These are phyloP conservation scores for Poeciliopsis turneri DNA, from an alignment of 2,797 vertebrate genomes.

Conservation along the genomic window DNA sequence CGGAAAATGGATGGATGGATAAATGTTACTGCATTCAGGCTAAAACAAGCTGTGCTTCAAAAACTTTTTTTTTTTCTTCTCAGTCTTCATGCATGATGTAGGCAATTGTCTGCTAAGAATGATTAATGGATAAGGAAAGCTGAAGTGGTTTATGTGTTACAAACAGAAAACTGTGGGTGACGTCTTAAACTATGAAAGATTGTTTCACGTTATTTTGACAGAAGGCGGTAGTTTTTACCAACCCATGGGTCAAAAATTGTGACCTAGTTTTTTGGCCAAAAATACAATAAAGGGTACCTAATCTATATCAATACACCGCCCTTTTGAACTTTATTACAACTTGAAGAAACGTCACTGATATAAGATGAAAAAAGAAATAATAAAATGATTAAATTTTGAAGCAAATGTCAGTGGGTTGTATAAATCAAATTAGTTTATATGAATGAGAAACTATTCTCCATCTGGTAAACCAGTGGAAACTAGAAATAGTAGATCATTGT, in stretches of 20 bases:
- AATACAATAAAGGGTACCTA: background rate
- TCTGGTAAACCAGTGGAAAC: background rate
- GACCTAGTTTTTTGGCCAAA: background rate
- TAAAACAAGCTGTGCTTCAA: background rate
- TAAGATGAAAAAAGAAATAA: background rate
- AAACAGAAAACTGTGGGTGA: background rate
- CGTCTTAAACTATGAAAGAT: background rate
- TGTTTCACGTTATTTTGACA: background rate
- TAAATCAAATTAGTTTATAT: background rate
- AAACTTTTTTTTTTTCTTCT: background rate
- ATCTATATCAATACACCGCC: background rate
- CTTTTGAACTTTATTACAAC: background rate
- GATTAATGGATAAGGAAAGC: background rate
- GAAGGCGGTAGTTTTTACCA: background rate
- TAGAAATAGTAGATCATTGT: background rate
- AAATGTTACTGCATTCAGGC: background rate
- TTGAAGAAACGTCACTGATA: background rate
- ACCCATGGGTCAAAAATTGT: background rate
- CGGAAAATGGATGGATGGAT: too few species aligned
- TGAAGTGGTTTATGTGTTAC: background rate
- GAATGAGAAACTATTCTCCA: background rate
- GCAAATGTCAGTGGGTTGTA: background rate
- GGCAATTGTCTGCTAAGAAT: background rate
- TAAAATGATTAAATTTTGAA: background rate
- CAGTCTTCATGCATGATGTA: background rate